Evolutionary conservation across 2,113 vertebrate species (phyloP).

Genomic region (Cercocebus atys): DNA sequence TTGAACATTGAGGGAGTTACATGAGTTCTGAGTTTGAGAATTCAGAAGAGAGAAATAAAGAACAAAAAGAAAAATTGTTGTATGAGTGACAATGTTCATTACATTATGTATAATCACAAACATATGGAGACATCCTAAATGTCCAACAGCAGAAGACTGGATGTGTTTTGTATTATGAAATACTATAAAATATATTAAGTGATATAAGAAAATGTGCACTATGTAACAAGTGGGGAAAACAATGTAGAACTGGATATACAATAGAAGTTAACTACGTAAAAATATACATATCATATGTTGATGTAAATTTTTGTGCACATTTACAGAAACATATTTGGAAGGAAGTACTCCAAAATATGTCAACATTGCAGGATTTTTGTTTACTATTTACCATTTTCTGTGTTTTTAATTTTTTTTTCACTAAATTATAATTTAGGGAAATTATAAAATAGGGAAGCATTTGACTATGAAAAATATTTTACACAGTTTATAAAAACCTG

Average conservation of each 20-base stretch:
- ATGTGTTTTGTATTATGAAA: not conserved
- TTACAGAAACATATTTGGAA: not conserved
- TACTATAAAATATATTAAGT: not conserved
- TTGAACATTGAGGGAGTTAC: not conserved
- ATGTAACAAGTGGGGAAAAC: not conserved
- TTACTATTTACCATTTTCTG: not conserved
- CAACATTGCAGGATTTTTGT: not conserved
- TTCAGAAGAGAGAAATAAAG: not conserved
- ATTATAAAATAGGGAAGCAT: not conserved
- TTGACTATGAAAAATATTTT: not conserved
- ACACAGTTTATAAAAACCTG: not conserved
- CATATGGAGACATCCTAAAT: not conserved
- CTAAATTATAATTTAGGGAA: not conserved
- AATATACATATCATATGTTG: not conserved
- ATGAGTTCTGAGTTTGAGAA: slow-evolving; percentile 41
- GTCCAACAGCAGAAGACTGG: not conserved
- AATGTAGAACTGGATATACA: not conserved
- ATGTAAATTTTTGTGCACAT: not conserved
- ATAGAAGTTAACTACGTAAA: not conserved
- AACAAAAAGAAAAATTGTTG: not conserved
- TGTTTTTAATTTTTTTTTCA: not conserved
- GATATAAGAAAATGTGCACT: not conserved
- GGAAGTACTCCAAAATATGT: slow-evolving; percentile 23
- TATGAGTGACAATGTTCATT: not conserved
- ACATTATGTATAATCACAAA: not conserved